These are phyloP conservation scores for Erethizon dorsatum DNA, from an alignment of 2,797 vertebrate species.

Conservation along the genomic window DNA sequence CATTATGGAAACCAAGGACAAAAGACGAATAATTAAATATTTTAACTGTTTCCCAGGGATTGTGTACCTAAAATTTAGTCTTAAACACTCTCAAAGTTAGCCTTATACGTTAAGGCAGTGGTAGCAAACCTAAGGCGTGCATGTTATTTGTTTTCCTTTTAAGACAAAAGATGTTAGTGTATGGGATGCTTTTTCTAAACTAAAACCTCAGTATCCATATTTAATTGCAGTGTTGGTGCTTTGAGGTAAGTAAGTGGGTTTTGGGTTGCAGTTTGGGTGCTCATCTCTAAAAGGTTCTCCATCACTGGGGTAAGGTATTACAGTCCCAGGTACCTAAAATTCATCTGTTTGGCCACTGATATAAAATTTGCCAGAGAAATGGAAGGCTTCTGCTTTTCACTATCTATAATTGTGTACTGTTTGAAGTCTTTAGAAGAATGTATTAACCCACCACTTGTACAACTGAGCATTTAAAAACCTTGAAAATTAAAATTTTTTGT, in stretches of 20 bases:
- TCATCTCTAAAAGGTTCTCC: neutral
- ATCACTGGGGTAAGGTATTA: neutral
- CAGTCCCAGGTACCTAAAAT: neutral
- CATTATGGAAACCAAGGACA: constrained; percentile 23
- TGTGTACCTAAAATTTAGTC: neutral
- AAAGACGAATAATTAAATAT: constrained; percentile 20
- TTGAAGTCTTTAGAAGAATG: neutral
- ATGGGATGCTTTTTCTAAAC: neutral
- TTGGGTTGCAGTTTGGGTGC: neutral
- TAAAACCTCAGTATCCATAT: neutral
- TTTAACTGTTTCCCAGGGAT: constrained; percentile 44
- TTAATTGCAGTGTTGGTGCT: neutral
- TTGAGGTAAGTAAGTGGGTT: neutral
- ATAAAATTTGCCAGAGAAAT: constrained; percentile 49
- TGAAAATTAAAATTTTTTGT: constrained; percentile 25
- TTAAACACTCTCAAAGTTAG: constrained; percentile 9
- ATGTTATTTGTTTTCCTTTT: neutral
- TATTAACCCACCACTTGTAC: neutral
- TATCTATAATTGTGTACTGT: neutral
- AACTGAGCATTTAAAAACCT: neutral
- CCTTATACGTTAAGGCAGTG: neutral
- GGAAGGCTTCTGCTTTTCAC: neutral
- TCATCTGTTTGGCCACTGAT: neutral
- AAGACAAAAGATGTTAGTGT: neutral
- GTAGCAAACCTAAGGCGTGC: neutral